phyloP scores from a whole-genome alignment of 2,888 invertebrate species.

The Lutraria lutraria region DNA sequence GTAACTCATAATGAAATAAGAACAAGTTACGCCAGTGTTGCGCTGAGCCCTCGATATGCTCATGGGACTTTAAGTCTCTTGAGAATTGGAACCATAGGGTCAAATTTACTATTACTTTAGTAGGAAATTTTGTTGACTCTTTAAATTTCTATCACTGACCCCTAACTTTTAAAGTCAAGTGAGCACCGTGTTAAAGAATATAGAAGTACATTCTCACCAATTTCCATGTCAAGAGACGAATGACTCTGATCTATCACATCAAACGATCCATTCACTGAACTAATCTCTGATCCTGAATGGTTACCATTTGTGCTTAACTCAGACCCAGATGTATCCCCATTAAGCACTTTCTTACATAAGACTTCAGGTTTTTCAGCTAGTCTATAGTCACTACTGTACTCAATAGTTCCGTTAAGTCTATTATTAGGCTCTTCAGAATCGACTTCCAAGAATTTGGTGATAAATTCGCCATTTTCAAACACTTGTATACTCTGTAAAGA shows the following conservation, averaged over 20 bases:
- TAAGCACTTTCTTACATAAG: background rate
- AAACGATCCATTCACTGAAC: constrained; percentile 29
- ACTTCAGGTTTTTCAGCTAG: constrained; percentile 65
- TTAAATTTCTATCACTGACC: background rate
- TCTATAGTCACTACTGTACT: constrained; percentile 75
- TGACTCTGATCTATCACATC: constrained; percentile 42
- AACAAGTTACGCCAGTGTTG: too few relatives aligned
- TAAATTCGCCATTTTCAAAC: constrained; percentile 72
- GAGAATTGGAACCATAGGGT: too few relatives aligned
- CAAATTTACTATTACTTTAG: too few relatives aligned
- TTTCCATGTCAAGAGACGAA: constrained; percentile 26
- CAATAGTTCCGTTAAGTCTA: constrained; percentile 75
- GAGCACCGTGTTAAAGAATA: too few relatives aligned
- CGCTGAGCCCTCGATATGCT: too few relatives aligned
- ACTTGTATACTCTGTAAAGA: constrained; percentile 72
- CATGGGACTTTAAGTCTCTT: too few relatives aligned
- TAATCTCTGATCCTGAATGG: constrained; percentile 47
- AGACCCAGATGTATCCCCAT: constrained; percentile 49
- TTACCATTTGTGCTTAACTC: constrained; percentile 51
- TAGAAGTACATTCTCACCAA: constrained; percentile 1
- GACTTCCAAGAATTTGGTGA: constrained; percentile 73
- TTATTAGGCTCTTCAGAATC: constrained; percentile 66
- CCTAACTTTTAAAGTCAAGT: too few relatives aligned
- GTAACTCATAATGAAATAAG: too few relatives aligned
- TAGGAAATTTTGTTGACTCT: background rate